Evolutionary conservation across 2,888 invertebrate species (phyloP), one percentile per base, ranked within the genome.

Genomic region (Bembecia ichneumoniformis): DNA sequence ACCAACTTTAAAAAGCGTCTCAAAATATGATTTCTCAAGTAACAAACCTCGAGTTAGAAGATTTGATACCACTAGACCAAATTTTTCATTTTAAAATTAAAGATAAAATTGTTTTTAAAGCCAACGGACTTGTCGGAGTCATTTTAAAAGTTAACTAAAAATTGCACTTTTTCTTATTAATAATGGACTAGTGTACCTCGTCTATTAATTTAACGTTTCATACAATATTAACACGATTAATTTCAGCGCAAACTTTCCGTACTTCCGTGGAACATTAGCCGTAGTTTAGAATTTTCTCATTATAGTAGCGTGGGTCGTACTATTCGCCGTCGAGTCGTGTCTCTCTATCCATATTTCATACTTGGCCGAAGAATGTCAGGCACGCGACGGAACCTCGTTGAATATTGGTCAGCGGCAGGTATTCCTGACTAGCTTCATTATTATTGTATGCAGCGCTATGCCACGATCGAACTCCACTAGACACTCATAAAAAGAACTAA

Each of bases 341-440:
- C 67, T 66, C 60, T 51, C 59, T 66, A 66, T 72, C 64, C 69
- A 78, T 77, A 79, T 76, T 78, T 79, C 77, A 79, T 74, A 70
- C 66, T 70, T 62, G 59, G 59, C 52, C 59, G 58, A 43, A 57
- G 79, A 72, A 81, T 77, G 71, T 56, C 52, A 52, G 74, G 77
- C 69, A 73, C 63, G 77, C 75, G 63, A 68, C 62, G 64, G 54
- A 56, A 61, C 55, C 62, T 58, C 66, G 58, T 62, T 64, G 63
- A 66, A 69, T 78, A 76, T 71, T 74, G 75, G 77, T 71, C 73
- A 72, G 60, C 62, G 54, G 53, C 57, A 60, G 67, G 68, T 72
- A 77, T 76, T 72, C 61, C 65, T 63, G 68, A 70, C 68, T 63
- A 62, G 66, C 68, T 77, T 76, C 76, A 77, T 79, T 73, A 79